Evolutionary conservation across 2,888 invertebrate species (phyloP).

Genomic region (Calliopum simillimum): DNA sequence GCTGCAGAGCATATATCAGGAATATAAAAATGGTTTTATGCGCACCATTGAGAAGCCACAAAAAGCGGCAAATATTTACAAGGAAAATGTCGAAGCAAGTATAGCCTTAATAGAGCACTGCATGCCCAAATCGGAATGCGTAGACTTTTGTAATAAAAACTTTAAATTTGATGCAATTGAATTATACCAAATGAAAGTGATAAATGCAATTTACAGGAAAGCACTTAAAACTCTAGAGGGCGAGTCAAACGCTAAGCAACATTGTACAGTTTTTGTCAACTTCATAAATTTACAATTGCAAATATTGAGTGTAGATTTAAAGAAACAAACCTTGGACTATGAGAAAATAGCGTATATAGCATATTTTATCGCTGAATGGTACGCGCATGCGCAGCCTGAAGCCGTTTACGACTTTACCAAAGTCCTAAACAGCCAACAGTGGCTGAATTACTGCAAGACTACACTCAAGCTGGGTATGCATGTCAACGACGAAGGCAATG

Average conservation of each 20-base stretch:
- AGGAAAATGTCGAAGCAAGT: constrained; percentile 72
- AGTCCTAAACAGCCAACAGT: constrained; percentile 67
- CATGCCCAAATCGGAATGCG: constrained; percentile 72
- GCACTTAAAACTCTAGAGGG: constrained; percentile 62
- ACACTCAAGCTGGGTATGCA: constrained; percentile 77
- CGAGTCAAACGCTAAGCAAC: constrained; percentile 49
- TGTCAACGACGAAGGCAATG: constrained; percentile 56
- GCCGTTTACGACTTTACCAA: constrained; percentile 52
- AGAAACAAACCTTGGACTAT: constrained; percentile 69
- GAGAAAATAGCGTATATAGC: constrained; percentile 64
- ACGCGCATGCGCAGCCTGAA: constrained; percentile 35
- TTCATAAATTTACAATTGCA: constrained; percentile 70
- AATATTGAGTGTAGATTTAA: constrained; percentile 65
- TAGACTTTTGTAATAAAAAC: constrained; percentile 71
- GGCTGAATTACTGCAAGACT: constrained; percentile 74
- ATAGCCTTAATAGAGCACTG: constrained; percentile 72
- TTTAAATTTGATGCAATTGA: constrained; percentile 75
- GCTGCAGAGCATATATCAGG: constrained; percentile 70
- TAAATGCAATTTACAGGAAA: constrained; percentile 71
- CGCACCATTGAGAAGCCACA: constrained; percentile 77
- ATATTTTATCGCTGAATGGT: constrained; percentile 63
- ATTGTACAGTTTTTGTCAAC: constrained; percentile 69
- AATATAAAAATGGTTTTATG: constrained; percentile 73
- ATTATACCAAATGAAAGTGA: constrained; percentile 71
- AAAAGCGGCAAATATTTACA: constrained; percentile 76